Conservation (phyloP, 2,888 invertebrate genomes). For the Ommatoiulus sabulosus region DNA sequence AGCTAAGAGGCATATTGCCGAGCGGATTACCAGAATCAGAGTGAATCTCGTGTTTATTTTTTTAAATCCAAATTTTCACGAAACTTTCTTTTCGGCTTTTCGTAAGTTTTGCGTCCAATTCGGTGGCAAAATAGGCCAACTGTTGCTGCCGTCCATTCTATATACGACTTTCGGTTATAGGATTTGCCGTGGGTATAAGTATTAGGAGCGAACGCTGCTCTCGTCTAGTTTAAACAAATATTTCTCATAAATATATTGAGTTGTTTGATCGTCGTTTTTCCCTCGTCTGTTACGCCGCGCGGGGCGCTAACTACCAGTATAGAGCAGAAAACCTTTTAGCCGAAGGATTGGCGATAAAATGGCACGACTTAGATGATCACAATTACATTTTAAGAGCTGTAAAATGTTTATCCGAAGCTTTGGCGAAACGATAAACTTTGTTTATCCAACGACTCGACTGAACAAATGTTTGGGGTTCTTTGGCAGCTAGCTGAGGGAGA, state of each 20-base stretch:
- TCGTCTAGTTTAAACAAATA: conserved; percentile 24
- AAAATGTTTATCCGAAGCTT: conserved; percentile 52
- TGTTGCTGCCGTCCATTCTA: too few relatives aligned
- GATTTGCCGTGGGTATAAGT: background rate
- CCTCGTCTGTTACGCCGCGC: background rate
- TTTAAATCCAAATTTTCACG: too few relatives aligned
- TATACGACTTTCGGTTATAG: too few relatives aligned
- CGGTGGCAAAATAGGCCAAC: too few relatives aligned
- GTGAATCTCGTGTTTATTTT: too few relatives aligned
- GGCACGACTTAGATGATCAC: conserved; percentile 49
- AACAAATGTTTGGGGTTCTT: conserved; percentile 46
- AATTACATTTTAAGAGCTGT: conserved; percentile 53
- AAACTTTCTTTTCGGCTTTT: too few relatives aligned
- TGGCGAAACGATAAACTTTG: conserved; percentile 50
- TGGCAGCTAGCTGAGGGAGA: background rate
- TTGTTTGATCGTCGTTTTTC: background rate
- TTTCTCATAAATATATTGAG: conserved; percentile 8
- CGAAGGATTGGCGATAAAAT: conserved; percentile 47
- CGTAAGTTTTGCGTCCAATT: too few relatives aligned
- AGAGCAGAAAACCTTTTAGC: conserved; percentile 37
- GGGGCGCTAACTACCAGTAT: conserved; percentile 50
- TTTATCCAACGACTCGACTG: conserved; percentile 50
- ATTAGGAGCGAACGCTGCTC: background rate
- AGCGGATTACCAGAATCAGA: too few relatives aligned
- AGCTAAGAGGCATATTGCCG: too few relatives aligned